A percentile compares a stretch with the other conserved stretches of the same genome.
Evolutionary conservation across 2,113 vertebrate species (phyloP).

Genomic region (Strix uralensis): DNA sequence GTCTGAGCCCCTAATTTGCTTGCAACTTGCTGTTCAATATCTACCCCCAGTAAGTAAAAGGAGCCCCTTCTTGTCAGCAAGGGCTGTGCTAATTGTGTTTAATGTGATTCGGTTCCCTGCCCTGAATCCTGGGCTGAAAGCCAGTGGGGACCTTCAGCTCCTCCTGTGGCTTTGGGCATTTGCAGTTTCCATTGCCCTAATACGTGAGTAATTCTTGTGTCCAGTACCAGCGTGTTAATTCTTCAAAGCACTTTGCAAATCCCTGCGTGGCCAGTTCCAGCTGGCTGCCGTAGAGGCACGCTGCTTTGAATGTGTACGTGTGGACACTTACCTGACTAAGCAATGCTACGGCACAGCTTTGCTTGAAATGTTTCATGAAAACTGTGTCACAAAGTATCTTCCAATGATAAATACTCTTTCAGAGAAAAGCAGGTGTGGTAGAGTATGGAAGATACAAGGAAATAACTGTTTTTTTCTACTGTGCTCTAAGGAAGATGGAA

Average conservation of each 20-base stretch:
- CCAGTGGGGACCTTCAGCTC: background rate
- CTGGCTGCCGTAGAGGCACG: background rate
- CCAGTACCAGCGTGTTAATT: background rate
- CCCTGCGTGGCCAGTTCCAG: background rate
- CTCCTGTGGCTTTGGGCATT: background rate
- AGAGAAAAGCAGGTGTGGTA: background rate
- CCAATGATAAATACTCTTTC: background rate
- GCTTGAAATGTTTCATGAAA: background rate
- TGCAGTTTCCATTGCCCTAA: background rate
- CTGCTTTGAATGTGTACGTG: background rate
- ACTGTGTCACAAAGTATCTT: background rate
- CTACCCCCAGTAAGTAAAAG: background rate
- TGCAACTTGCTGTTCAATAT: background rate
- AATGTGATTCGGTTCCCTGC: background rate
- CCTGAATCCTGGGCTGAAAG: background rate
- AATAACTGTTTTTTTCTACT: background rate
- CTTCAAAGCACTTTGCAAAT: slow-evolving; percentile 30
- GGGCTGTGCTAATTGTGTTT: background rate
- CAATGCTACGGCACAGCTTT: background rate
- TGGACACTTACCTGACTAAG: background rate
- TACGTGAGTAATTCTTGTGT: background rate
- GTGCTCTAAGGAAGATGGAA: background rate
- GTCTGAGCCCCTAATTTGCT: background rate
- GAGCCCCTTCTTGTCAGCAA: background rate
- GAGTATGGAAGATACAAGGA: background rate